These are phyloP conservation scores for Periphyllus acericola DNA, from an alignment of 2,888 invertebrate genomes.

Conservation along the genomic window DNA sequence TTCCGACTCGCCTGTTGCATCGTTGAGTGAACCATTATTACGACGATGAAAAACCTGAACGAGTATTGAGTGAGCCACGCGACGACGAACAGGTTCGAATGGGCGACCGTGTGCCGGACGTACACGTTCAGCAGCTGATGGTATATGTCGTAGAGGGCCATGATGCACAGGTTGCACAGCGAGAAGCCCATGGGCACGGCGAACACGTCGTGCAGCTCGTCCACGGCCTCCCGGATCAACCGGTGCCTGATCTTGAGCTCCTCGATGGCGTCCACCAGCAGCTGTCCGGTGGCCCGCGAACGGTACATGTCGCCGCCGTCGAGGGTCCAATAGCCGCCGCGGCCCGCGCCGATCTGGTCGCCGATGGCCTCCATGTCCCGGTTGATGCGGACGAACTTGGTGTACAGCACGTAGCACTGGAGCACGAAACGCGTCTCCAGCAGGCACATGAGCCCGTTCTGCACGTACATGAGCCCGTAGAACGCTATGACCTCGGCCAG, in stretches of 20 bases:
- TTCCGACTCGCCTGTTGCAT: constrained; percentile 16
- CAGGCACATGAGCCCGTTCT: constrained; percentile 38
- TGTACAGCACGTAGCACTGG: constrained; percentile 26
- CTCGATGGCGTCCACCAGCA: not conserved
- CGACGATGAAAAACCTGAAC: constrained; percentile 31
- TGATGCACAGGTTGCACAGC: constrained; percentile 48
- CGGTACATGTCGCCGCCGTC: not conserved
- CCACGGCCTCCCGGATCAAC: constrained; percentile 37
- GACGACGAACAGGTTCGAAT: not conserved
- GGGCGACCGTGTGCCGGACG: no score
- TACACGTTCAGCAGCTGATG: constrained; percentile 14
- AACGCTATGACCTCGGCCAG: constrained; percentile 1
- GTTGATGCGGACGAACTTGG: not conserved
- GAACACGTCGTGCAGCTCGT: constrained; percentile 12
- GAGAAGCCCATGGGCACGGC: not conserved
- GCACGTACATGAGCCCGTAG: constrained; percentile 36
- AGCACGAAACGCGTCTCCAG: constrained; percentile 52
- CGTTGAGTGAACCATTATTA: constrained; percentile 49
- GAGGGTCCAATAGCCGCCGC: not conserved
- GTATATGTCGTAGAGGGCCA: constrained; percentile 60
- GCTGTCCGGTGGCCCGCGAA: not conserved
- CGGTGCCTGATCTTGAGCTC: constrained; percentile 16
- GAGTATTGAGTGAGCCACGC: not conserved
- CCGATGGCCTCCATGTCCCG: constrained; percentile 31
- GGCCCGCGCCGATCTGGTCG: not conserved